phyloP scores from a whole-genome alignment of 2,113 vertebrate species.

The Eurystomus gularis region DNA sequence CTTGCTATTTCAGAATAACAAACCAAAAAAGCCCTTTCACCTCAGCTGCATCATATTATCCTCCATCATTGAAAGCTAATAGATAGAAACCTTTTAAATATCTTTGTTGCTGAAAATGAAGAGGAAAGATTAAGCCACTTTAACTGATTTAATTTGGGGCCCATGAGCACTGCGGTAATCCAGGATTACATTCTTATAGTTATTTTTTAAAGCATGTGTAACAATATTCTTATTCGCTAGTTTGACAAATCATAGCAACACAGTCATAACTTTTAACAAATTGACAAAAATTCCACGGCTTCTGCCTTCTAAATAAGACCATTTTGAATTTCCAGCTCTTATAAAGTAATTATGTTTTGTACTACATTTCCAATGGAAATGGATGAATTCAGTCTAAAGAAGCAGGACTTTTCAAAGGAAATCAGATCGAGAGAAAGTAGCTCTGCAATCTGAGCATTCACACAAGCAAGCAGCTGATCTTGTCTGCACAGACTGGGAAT shows the following conservation, averaged over 20 bases:
- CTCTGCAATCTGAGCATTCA: constrained; percentile 26
- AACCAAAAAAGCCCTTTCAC: not conserved
- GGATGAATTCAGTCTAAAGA: not conserved
- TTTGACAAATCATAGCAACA: not conserved
- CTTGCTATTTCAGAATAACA: not conserved
- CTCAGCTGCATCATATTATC: not conserved
- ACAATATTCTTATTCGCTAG: not conserved
- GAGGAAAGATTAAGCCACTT: not conserved
- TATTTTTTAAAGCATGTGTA: not conserved
- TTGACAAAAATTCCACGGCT: not conserved
- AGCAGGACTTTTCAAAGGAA: constrained; percentile 26
- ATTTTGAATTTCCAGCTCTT: not conserved
- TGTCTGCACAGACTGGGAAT: not conserved
- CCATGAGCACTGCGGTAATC: not conserved
- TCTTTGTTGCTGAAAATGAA: not conserved
- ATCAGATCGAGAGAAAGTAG: not conserved
- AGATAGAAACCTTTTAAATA: not conserved
- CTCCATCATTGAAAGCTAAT: not conserved
- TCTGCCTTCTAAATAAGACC: not conserved
- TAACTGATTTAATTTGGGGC: not conserved
- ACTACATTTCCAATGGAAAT: constrained; percentile 17
- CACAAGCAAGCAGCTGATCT: constrained; percentile 44
- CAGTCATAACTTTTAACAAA: not conserved
- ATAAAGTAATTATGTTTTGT: not conserved
- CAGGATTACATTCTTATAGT: not conserved